Evolutionary conservation across 2,797 vertebrate species (phyloP).

Genomic region (Holocentrus rufus): DNA sequence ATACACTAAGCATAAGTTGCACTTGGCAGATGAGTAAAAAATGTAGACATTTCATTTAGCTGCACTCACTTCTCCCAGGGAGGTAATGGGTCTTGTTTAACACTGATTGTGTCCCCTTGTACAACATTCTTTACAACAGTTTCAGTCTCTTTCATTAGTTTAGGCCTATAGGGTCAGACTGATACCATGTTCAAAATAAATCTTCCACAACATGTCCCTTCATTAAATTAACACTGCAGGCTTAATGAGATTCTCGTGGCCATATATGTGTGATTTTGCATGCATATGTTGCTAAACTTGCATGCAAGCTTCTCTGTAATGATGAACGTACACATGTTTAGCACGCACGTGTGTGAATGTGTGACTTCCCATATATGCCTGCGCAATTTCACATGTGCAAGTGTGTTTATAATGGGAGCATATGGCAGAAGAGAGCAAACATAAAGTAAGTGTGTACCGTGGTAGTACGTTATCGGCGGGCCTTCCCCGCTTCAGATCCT

Average conservation of each 20-base stretch:
- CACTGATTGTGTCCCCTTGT: not conserved
- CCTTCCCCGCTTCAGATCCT: constrained; percentile 12
- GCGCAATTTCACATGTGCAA: constrained; percentile 6
- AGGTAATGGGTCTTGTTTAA: not conserved
- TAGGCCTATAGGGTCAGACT: not conserved
- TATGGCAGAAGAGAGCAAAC: constrained; percentile 46
- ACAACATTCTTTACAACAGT: not conserved
- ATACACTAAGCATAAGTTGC: constrained; percentile 3
- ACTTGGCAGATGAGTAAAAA: not conserved
- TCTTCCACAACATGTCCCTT: constrained; percentile 2
- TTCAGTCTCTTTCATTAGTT: not conserved
- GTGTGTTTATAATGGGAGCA: constrained; percentile 47
- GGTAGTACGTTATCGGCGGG: not conserved
- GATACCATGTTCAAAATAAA: not conserved
- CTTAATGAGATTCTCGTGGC: constrained; percentile 14
- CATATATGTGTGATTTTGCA: not conserved
- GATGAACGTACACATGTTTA: not conserved
- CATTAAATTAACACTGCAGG: constrained; percentile 40
- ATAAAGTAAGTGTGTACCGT: constrained; percentile 28
- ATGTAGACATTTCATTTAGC: not conserved
- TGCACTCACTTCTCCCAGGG: not conserved
- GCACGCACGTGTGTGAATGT: not conserved
- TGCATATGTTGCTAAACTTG: not conserved
- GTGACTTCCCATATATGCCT: constrained; percentile 6
- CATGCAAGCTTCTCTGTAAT: too few relatives aligned